Conservation (phyloP, 2,113 vertebrate species). For the Pelusios castaneus region DNA sequence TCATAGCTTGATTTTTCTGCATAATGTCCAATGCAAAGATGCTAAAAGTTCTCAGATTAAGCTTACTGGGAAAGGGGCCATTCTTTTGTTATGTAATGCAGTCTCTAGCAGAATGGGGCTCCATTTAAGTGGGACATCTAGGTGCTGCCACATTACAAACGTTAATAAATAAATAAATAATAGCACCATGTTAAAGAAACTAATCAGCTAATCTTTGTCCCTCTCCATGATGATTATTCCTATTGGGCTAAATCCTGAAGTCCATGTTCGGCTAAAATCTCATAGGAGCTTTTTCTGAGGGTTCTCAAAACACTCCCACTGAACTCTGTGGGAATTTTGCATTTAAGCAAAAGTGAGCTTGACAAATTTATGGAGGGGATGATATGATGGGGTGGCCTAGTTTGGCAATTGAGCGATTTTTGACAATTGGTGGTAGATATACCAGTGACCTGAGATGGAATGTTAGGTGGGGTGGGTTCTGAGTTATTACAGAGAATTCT, state of each 20-base stretch:
- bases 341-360: too few relatives aligned
- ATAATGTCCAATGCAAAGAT: neutral
- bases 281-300: neutral
- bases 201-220: neutral
- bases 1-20: neutral
- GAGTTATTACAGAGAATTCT: too few relatives aligned
- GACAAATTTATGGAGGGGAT: too few relatives aligned
- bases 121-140: too few relatives aligned
- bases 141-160: neutral
- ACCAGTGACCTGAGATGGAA: too few relatives aligned
- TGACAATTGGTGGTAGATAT: too few relatives aligned
- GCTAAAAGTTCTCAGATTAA: neutral
- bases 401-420: too few relatives aligned
- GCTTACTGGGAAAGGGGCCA: accelerated
- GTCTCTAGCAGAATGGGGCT: neutral
- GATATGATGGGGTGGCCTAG: too few relatives aligned
- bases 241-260: neutral
- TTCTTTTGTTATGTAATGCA: neutral
- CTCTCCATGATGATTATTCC: neutral
- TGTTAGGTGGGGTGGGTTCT: too few relatives aligned
- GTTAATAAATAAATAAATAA: neutral
- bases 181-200: neutral
- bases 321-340: neutral
- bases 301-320: neutral
- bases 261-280: neutral